Evolutionary conservation across 2,888 invertebrate genomes (phyloP).

Genomic region (Thera britannica): DNA sequence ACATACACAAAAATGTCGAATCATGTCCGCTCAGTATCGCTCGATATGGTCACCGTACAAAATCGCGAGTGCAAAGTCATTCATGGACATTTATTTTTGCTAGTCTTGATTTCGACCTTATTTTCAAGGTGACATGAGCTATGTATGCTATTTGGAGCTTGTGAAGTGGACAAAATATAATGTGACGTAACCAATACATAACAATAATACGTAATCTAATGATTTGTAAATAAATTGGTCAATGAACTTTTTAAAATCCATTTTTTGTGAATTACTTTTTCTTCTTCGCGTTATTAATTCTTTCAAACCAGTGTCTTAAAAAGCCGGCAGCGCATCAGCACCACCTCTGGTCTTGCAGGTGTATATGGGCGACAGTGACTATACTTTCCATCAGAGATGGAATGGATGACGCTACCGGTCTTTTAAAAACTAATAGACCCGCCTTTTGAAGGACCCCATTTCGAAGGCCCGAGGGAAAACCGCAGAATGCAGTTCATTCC

Average conservation of each 20-base stretch:
- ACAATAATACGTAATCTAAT: neutral
- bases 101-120: slow-evolving; percentile 25
- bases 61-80: slow-evolving; percentile 38
- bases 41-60: slow-evolving; percentile 55
- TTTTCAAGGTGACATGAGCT: neutral
- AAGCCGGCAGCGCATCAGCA: too few relatives aligned
- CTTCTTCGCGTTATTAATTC: too few relatives aligned
- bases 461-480: too few relatives aligned
- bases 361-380: too few relatives aligned
- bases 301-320: too few relatives aligned
- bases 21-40: slow-evolving; percentile 47
- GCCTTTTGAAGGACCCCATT: too few relatives aligned
- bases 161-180: neutral
- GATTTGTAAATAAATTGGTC: neutral
- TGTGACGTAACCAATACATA: slow-evolving; percentile 1
- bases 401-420: too few relatives aligned
- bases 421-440: too few relatives aligned
- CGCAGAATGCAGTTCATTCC: too few relatives aligned
- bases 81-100: slow-evolving; percentile 3
- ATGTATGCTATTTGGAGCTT: neutral
- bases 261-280: too few relatives aligned
- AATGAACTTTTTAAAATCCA: neutral
- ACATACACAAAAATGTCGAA: slow-evolving; percentile 26
- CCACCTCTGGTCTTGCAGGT: too few relatives aligned
- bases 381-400: too few relatives aligned